Evolutionary conservation across 2,797 vertebrate species (phyloP).

Genomic region (Lepidocolaptes lacrymiger): DNA sequence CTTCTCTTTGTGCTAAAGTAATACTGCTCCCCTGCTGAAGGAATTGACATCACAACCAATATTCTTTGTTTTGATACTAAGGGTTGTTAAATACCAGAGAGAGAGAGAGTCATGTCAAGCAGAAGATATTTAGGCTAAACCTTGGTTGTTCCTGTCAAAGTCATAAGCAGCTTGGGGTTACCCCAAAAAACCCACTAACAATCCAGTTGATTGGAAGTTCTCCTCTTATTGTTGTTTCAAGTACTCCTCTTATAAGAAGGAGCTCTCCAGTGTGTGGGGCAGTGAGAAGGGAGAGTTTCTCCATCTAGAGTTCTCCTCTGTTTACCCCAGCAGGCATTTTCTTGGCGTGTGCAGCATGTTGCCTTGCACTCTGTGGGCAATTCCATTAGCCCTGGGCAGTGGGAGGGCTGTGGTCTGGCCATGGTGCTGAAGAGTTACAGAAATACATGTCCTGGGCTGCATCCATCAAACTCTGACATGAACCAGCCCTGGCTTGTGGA

Average conservation of each 20-base stretch:
- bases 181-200: neutral
- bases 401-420: neutral
- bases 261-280: neutral
- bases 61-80: neutral
- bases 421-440: neutral
- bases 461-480: neutral
- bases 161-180: neutral
- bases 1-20: neutral
- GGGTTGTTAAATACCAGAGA: neutral
- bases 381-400: neutral
- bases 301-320: neutral
- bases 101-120: neutral
- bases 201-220: neutral
- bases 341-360: fast-evolving
- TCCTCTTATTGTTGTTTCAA: neutral
- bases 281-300: neutral
- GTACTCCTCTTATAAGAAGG: neutral
- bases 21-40: neutral
- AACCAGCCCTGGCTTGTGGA: neutral
- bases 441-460: neutral
- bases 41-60: neutral
- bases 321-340: neutral
- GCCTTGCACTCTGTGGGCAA: neutral
- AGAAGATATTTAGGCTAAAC: neutral
- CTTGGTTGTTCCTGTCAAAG: neutral